Percentiles rank a stretch among this genome's conserved stretches.
Evolutionary conservation across 2,888 invertebrate genomes (phyloP).

Genomic region (Pyrgus malvae): DNA sequence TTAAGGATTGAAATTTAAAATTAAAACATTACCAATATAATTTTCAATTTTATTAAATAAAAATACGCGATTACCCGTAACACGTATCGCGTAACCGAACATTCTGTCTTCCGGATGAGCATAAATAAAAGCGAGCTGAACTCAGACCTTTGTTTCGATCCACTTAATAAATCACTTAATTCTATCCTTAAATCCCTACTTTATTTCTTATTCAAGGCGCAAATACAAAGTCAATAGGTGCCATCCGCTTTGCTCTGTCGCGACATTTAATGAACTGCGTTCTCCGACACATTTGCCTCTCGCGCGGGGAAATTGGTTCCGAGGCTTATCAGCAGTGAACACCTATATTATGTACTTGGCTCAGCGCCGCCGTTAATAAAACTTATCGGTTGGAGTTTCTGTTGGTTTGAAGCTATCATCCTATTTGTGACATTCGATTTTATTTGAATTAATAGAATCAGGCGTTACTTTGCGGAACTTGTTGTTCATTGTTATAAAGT

Average conservation of each 20-base stretch:
- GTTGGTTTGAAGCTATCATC: no score
- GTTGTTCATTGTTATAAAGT: no score
- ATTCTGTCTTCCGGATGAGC: slow-evolving; percentile 27
- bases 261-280: slow-evolving; percentile 55
- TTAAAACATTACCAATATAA: no score
- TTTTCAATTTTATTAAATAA: no score
- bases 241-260: slow-evolving; percentile 44
- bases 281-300: slow-evolving; percentile 57
- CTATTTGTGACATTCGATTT: no score
- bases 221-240: slow-evolving; percentile 49
- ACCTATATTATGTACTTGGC: slow-evolving; percentile 20
- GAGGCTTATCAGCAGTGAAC: slow-evolving; percentile 47
- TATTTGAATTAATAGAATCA: no score
- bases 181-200: slow-evolving; percentile 32
- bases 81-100: slow-evolving; percentile 24
- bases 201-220: slow-evolving; percentile 43
- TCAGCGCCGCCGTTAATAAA: slow-evolving; percentile 27
- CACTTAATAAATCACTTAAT: slow-evolving; percentile 47
- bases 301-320: slow-evolving; percentile 57
- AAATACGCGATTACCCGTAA: neutral
- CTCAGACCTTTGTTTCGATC: slow-evolving; percentile 30
- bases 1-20: no score
- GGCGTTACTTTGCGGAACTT: no score
- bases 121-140: slow-evolving; percentile 35
- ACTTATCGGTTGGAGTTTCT: slow-evolving; percentile 19